phyloP scores from a whole-genome alignment of 2,797 vertebrate genomes.

The Mormyrus hasselquistii region DNA sequence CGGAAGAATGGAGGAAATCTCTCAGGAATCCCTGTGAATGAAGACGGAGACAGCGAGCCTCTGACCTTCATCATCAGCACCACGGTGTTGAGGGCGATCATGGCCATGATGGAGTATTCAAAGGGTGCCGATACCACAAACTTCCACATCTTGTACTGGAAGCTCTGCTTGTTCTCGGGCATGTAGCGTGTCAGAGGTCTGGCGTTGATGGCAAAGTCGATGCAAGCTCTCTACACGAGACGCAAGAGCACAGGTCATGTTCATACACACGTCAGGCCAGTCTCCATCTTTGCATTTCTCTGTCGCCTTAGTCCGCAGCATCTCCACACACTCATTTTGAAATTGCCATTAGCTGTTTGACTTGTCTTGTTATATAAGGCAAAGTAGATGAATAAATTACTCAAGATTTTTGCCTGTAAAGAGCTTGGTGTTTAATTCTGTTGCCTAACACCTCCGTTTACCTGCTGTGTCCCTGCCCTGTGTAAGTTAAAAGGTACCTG shows the following conservation, averaged over 20 bases:
- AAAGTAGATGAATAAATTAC: not conserved
- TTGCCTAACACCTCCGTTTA: not conserved
- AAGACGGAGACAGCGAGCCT: not conserved
- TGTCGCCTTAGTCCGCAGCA: not conserved
- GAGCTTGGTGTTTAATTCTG: not conserved
- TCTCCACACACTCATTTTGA: not conserved
- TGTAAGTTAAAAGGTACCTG: not conserved
- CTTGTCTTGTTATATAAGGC: not conserved
- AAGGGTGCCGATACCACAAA: conserved; percentile 94
- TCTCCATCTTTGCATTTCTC: not conserved
- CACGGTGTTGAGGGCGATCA: conserved; percentile 95
- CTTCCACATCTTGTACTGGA: conserved; percentile 95
- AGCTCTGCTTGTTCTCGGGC: conserved; percentile 87
- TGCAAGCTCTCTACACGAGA: conserved; percentile 82
- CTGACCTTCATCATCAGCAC: conserved; percentile 99
- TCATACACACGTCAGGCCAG: not conserved
- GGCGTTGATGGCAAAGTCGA: conserved; percentile 94
- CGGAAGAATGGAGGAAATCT: not conserved
- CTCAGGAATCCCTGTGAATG: not conserved
- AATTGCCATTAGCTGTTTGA: not conserved
- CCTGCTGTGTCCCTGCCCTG: not conserved
- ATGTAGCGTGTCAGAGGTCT: conserved; percentile 93
- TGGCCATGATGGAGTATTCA: conserved; percentile 96
- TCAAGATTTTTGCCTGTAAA: not conserved
- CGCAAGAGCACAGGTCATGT: not conserved